Evolutionary conservation across 2,888 invertebrate genomes (phyloP).

Genomic region (Drosophila nr. perissopoda): DNA sequence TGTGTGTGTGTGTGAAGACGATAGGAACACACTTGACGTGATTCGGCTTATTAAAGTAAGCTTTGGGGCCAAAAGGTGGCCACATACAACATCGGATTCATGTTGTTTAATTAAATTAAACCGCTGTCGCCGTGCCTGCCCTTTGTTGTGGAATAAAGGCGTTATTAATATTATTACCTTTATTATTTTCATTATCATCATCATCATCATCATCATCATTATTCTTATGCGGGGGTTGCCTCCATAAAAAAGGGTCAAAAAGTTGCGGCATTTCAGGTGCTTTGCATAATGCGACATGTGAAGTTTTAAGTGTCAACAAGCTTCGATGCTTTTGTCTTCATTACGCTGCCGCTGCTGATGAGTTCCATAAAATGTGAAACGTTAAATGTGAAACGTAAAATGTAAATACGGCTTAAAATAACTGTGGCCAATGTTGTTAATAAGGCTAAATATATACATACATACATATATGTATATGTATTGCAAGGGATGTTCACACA

Average conservation of each 20-base stretch:
- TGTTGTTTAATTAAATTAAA: constrained; percentile 81
- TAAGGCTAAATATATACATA: neutral
- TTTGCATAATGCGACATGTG: constrained; percentile 75
- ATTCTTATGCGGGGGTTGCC: constrained; percentile 4
- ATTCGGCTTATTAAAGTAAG: constrained; percentile 62
- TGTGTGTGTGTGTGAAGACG: neutral
- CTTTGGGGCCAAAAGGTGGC: constrained; percentile 67
- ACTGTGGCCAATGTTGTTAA: constrained; percentile 42
- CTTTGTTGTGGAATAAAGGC: constrained; percentile 75
- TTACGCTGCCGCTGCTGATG: constrained; percentile 32
- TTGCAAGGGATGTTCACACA: constrained; percentile 31
- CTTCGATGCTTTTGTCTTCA: constrained; percentile 58
- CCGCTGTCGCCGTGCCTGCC: constrained; percentile 55
- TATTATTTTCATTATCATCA: constrained; percentile 22
- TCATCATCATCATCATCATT: neutral
- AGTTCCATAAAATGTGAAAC: constrained; percentile 34
- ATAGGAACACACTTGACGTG: constrained; percentile 34
- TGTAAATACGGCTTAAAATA: constrained; percentile 51
- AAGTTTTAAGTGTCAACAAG: constrained; percentile 69
- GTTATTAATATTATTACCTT: constrained; percentile 77
- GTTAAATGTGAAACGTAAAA: constrained; percentile 40
- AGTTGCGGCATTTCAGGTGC: constrained; percentile 59
- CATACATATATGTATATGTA: neutral
- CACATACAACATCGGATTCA: constrained; percentile 69
- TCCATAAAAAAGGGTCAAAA: constrained; percentile 50